Conservation (phyloP, 2,888 invertebrate genomes). For the Entomobrya proxima region DNA sequence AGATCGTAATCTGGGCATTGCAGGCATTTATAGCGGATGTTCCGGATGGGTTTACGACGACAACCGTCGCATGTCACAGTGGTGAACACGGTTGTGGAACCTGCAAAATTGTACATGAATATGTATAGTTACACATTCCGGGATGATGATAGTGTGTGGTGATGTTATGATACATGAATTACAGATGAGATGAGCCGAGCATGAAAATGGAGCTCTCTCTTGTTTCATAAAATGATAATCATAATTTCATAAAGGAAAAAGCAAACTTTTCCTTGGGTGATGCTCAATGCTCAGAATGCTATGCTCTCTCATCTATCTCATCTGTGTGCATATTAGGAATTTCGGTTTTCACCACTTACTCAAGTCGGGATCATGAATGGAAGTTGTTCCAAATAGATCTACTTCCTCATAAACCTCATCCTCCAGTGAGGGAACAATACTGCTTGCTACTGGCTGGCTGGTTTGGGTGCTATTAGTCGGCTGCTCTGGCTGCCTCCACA, state of each 20-base stretch:
- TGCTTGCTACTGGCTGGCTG: neutral
- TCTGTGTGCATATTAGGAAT: too few species aligned
- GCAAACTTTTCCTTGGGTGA: neutral
- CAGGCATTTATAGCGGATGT: slow-evolving; percentile 58
- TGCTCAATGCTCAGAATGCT: neutral
- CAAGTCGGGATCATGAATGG: slow-evolving; percentile 54
- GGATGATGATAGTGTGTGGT: neutral
- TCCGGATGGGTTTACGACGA: slow-evolving; percentile 45
- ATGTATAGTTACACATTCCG: too few species aligned
- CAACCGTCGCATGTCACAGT: slow-evolving; percentile 56
- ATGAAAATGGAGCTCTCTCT: neutral
- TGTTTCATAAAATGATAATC: neutral
- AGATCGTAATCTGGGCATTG: slow-evolving; percentile 56
- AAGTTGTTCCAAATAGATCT: slow-evolving; percentile 59
- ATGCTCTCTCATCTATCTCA: neutral
- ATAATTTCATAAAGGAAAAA: neutral
- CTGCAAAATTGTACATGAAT: slow-evolving; percentile 29
- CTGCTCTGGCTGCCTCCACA: slow-evolving; percentile 28
- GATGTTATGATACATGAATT: neutral
- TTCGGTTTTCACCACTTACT: too few species aligned
- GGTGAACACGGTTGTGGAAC: slow-evolving; percentile 49
- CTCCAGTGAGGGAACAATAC: slow-evolving; percentile 29
- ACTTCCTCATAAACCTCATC: slow-evolving; percentile 61
- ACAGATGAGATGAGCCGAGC: slow-evolving; percentile 2
- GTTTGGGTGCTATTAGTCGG: neutral